Evolutionary conservation across 2,797 vertebrate species (phyloP).

Genomic region (Rhinoraja longicauda): DNA sequence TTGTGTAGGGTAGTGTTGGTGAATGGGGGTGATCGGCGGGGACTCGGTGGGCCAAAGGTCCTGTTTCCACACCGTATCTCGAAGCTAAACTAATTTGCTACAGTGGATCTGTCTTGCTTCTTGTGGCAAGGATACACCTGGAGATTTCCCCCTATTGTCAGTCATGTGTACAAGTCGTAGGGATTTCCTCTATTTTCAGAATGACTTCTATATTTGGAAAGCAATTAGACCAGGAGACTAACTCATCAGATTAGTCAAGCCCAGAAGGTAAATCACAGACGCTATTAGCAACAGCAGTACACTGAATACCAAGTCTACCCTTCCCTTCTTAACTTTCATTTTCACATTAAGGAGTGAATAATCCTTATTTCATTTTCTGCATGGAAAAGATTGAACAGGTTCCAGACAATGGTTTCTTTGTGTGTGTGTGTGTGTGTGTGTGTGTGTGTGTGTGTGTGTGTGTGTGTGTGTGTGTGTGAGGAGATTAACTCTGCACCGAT

Average conservation of each 20-base stretch:
- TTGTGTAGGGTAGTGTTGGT: too few species aligned
- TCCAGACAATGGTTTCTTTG: not conserved
- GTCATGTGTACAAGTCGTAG: not conserved
- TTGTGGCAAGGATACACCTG: not conserved
- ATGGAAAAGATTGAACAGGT: not conserved
- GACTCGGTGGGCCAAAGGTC: too few species aligned
- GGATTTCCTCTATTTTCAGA: not conserved
- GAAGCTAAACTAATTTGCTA: not conserved
- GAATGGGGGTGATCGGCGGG: too few species aligned
- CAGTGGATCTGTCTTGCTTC: not conserved
- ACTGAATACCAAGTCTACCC: not conserved
- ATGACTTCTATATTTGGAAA: not conserved
- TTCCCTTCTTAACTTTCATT: not conserved
- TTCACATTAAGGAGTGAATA: not conserved
- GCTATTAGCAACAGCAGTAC: not conserved
- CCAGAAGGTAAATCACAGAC: not conserved
- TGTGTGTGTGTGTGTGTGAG: not conserved
- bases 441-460: not conserved
- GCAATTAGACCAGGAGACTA: not conserved
- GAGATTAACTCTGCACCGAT: not conserved
- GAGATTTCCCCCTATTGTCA: too few species aligned
- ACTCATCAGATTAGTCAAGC: not conserved
- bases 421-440: not conserved
- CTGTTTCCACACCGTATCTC: too few species aligned
- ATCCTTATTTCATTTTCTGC: conserved; percentile 9